Base-by-base conservation (phyloP, 2,888 invertebrate genomes). In the Timandra comae region DNA sequence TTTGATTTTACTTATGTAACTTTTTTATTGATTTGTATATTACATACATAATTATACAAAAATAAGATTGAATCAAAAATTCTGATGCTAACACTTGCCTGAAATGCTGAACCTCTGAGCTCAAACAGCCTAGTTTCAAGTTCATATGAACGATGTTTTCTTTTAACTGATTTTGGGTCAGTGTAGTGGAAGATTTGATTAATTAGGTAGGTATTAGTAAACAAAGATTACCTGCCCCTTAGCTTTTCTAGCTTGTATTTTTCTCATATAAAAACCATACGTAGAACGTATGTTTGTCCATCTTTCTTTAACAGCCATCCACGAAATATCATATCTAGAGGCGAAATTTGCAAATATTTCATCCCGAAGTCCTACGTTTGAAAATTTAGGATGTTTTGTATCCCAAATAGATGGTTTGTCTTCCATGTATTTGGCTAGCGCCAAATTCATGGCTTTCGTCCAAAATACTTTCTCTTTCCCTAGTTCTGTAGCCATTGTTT, bases 211-310 rank as follows among this genome's bases (percentile, higher is more conserved):
- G n/a, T n/a, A n/a, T n/a, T n/a, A n/a, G n/a, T n/a, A n/a, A n/a
- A n/a, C n/a, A n/a, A n/a, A n/a, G n/a, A n/a, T 33, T 29, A 78
- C 81, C 59, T 75, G 68, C 12, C 61, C 65, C 32, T 62, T 63
- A 0, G 41, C 53, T 49, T 62, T 71, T 2, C 63, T 77, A 20
- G 65, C 59, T 28, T 67, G 73, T 11, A 74, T 40, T 63, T 81
- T 85, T 39, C 84, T 71, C 30, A 79, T 56, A 49, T 82, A 80
- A 65, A 75, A 70, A 7, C 78, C 64, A 55, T 74, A 84, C 1
- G 84, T 82, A 5, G 79, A 80, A 29, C 85, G 62, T 10, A 85
- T 84, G 48, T 84, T 85, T 3, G 82, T 84, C 85, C 85, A 85
- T 2, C 85, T 60, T 13, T 81, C 77, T 45, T 81, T 85, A 4